Conservation (phyloP, 2,888 invertebrate species). For the Prosapia bicincta region DNA sequence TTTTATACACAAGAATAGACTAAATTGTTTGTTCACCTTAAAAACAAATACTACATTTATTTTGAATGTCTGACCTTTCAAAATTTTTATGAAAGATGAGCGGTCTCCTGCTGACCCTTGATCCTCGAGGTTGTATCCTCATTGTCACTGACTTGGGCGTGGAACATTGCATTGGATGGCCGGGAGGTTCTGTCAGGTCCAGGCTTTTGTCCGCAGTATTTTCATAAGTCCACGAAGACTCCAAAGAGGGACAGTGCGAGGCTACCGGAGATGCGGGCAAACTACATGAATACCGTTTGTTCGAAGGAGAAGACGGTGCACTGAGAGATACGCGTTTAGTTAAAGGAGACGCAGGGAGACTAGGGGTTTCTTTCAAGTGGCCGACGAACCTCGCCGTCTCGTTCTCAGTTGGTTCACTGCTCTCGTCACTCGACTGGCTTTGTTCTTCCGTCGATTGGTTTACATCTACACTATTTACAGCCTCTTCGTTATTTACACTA, state of each 20-base stretch:
- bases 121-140: slow-evolving; percentile 13
- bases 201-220: not conserved
- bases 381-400: slow-evolving; percentile 8
- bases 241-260: slow-evolving; percentile 1
- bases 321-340: not conserved
- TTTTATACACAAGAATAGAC: too few relatives aligned
- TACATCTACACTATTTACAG: not conserved
- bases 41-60: not conserved
- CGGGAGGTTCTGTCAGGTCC: slow-evolving; percentile 36
- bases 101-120: slow-evolving; percentile 10
- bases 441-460: not conserved
- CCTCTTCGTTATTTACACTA: not conserved
- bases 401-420: not conserved
- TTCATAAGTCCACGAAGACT: not conserved
- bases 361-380: not conserved
- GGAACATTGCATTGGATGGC: slow-evolving; percentile 47
- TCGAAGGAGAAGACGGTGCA: not conserved
- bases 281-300: not conserved
- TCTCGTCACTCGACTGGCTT: not conserved
- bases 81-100: slow-evolving; percentile 12
- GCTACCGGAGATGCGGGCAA: not conserved
- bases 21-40: too few relatives aligned
- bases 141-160: slow-evolving; percentile 45
- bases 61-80: slow-evolving; percentile 6
- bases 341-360: not conserved